phyloP scores from a whole-genome alignment of 2,888 invertebrate genomes.

The Arrhopalites spinosus region DNA sequence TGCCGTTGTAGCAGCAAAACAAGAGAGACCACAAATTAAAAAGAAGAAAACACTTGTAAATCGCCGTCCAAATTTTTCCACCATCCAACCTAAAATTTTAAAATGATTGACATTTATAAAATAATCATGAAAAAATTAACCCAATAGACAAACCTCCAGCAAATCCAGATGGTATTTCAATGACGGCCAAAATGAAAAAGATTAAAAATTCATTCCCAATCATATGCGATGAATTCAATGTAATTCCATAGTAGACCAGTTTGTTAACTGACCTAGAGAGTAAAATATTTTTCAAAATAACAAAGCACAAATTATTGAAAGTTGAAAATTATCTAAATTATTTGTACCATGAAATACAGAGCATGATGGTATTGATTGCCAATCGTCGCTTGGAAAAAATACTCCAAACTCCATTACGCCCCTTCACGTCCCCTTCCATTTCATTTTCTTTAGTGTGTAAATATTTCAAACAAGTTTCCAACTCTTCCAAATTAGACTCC shows the following conservation, averaged over 20 bases:
- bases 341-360: constrained; percentile 47
- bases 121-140: not conserved
- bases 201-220: constrained; percentile 68
- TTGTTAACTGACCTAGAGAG: constrained; percentile 55
- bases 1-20: constrained; percentile 41
- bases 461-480: constrained; percentile 12
- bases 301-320: not conserved
- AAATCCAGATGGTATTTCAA: constrained; percentile 69
- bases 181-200: constrained; percentile 68
- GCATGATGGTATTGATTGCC: constrained; percentile 48
- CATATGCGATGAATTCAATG: constrained; percentile 58
- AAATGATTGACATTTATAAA: not conserved
- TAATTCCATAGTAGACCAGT: constrained; percentile 55
- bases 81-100: constrained; percentile 59
- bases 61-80: constrained; percentile 64
- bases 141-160: constrained; percentile 59
- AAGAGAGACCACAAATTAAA: constrained; percentile 56
- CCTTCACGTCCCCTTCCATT: constrained; percentile 1
- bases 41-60: constrained; percentile 62
- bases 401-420: constrained; percentile 39
- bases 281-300: not conserved
- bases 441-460: constrained; percentile 25
- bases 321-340: no score
- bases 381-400: constrained; percentile 42
- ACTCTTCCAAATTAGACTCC: constrained; percentile 14